phyloP scores from a whole-genome alignment of 2,797 vertebrate genomes.

The Pygocentrus nattereri region DNA sequence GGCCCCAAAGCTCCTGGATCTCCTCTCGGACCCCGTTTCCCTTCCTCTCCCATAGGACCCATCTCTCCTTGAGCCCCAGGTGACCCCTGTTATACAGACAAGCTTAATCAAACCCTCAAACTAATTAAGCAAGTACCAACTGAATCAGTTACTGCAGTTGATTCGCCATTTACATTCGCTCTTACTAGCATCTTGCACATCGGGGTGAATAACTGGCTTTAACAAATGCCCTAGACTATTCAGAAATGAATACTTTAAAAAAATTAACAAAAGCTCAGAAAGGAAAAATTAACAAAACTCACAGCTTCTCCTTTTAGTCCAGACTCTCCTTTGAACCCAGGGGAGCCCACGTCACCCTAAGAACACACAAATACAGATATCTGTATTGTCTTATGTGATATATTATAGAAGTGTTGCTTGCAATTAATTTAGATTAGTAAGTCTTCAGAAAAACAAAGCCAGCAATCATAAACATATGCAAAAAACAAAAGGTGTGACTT shows the following conservation, averaged over 20 bases:
- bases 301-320: conserved; percentile 93
- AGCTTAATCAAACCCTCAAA: neutral
- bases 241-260: too few relatives aligned
- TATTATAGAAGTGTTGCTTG: neutral
- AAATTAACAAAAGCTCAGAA: neutral
- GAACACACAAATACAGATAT: conserved; percentile 46
- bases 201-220: neutral
- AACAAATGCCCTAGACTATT: neutral
- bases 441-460: neutral
- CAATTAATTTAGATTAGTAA: neutral
- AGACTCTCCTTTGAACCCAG: conserved; percentile 91
- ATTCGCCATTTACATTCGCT: neutral
- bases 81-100: conserved; percentile 80
- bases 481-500: neutral
- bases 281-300: conserved; percentile 69
- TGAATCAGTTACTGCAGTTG: neutral
- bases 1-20: conserved; percentile 81
- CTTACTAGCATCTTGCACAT: too few relatives aligned
- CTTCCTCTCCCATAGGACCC: conserved; percentile 93
- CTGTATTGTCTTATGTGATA: neutral
- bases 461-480: neutral
- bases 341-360: conserved; percentile 88
- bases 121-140: neutral
- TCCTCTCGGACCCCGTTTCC: conserved; percentile 89
- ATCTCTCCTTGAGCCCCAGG: conserved; percentile 83